phyloP scores from a whole-genome alignment of 1,140 invertebrate species.

The Rhopalosiphum padi region DNA sequence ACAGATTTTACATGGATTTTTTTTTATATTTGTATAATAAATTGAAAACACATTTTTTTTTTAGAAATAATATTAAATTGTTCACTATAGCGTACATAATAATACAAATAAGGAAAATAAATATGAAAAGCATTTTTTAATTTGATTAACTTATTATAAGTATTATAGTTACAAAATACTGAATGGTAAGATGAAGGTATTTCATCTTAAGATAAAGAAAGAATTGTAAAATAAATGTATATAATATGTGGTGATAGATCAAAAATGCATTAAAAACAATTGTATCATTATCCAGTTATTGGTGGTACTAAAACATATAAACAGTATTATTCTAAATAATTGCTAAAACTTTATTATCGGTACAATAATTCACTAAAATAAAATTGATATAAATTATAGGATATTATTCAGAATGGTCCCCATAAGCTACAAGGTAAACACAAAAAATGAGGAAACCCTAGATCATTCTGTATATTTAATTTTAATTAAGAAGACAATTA shows the following conservation, averaged over 20 bases:
- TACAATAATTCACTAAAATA: neutral
- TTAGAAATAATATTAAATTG: slow-evolving; percentile 10
- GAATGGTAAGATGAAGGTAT: neutral
- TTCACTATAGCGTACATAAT: neutral
- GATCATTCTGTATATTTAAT: neutral
- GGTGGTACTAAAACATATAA: neutral
- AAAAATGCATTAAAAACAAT: neutral
- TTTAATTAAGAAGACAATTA: neutral
- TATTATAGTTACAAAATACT: neutral
- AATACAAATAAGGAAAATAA: neutral
- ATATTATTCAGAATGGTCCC: neutral
- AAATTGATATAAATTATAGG: neutral
- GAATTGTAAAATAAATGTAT: neutral
- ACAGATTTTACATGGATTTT: neutral
- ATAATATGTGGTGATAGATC: neutral
- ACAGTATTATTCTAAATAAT: neutral
- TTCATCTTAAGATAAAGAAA: neutral
- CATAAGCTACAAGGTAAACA: neutral
- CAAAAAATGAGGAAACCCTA: neutral
- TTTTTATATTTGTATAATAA: slow-evolving; percentile 38
- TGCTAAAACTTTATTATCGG: neutral
- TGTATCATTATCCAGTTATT: neutral
- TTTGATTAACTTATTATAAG: neutral
- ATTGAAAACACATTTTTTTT: neutral
- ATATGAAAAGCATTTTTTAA: neutral